Percentiles rank a stretch among this genome's conserved stretches.
These are phyloP conservation scores for Harpagoxenus sublaevis DNA, from an alignment of 2,888 invertebrate genomes.

Conservation along the genomic window DNA sequence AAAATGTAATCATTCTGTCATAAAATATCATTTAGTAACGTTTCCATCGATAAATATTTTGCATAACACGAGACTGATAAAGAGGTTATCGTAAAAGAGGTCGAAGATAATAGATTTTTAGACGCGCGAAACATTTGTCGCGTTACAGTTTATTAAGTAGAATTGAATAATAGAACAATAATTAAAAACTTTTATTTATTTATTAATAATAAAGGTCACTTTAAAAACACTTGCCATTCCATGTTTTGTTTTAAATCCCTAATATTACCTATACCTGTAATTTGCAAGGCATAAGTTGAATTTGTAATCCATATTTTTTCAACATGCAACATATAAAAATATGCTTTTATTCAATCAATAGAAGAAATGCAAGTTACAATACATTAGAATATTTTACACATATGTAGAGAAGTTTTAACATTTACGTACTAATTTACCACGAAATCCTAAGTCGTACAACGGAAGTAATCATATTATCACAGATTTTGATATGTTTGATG, in stretches of 20 bases:
- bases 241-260: background rate
- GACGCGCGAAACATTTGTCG: background rate
- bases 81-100: background rate
- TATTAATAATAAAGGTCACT: background rate
- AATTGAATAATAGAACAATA: background rate
- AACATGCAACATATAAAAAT: background rate
- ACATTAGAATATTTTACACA: background rate
- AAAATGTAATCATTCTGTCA: background rate
- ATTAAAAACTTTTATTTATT: background rate
- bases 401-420: background rate
- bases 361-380: background rate
- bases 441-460: background rate
- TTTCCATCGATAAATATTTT: background rate
- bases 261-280: background rate
- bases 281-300: background rate
- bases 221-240: background rate
- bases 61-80: background rate
- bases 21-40: background rate
- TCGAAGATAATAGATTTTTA: background rate
- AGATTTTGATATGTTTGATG: background rate
- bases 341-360: background rate
- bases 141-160: background rate
- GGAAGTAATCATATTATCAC: conserved; percentile 26
- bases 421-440: background rate
- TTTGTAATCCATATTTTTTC: background rate